Evolutionary conservation across 2,113 vertebrate species (phyloP).

Genomic region (Helogale parvula): DNA sequence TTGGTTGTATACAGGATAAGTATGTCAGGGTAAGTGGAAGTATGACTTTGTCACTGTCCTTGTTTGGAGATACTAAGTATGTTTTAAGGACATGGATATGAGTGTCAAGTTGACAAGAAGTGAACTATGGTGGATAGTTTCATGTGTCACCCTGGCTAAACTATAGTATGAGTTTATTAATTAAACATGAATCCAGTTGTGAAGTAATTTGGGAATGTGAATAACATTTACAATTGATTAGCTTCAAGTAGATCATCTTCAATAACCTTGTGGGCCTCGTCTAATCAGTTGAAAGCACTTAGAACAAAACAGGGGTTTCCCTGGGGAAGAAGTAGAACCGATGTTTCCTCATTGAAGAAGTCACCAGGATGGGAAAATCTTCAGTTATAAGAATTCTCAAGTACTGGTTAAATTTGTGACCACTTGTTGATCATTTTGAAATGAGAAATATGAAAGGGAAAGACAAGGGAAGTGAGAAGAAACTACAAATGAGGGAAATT

Average conservation of each 20-base stretch:
- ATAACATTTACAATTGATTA: background rate
- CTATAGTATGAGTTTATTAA: background rate
- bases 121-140: background rate
- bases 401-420: background rate
- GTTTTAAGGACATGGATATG: background rate
- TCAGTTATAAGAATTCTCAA: background rate
- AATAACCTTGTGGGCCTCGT: background rate
- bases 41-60: background rate
- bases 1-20: background rate
- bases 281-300: background rate
- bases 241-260: background rate
- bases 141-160: background rate
- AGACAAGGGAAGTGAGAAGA: background rate
- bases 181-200: background rate
- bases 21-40: background rate
- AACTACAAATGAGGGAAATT: background rate
- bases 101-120: background rate
- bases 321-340: background rate
- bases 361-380: background rate
- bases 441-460: background rate
- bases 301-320: background rate
- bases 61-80: background rate
- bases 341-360: background rate
- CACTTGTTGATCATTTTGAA: background rate
- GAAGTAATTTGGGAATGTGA: background rate